A percentile compares a stretch with the other conserved stretches of the same genome.
Conservation (phyloP, 2,797 vertebrate species). For the Pogonophryne albipinna region DNA sequence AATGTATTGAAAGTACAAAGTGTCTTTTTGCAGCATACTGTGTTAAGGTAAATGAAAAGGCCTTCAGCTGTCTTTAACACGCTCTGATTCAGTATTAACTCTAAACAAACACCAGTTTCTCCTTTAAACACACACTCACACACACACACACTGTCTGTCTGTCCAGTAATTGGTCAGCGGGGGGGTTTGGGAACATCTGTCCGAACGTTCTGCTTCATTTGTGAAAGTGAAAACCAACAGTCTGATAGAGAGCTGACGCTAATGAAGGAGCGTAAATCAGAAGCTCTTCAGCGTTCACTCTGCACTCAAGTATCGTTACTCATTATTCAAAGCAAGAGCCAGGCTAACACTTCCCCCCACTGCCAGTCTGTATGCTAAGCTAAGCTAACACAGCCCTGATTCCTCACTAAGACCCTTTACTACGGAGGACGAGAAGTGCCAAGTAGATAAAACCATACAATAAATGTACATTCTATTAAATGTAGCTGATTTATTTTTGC, state of each 20-base stretch:
- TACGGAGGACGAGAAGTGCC: no score
- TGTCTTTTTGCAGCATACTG: no score
- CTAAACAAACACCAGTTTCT: slow-evolving; percentile 57
- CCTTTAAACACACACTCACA: slow-evolving; percentile 59
- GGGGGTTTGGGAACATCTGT: slow-evolving; percentile 63
- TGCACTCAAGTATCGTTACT: background rate
- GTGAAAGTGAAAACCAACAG: slow-evolving; percentile 46
- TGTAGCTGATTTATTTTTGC: no score
- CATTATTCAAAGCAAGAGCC: background rate
- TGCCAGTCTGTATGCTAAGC: background rate
- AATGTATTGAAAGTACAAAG: no score
- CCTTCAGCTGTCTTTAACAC: slow-evolving; percentile 48
- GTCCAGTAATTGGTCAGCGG: slow-evolving; percentile 26
- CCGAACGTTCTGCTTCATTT: slow-evolving; percentile 62
- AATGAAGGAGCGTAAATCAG: slow-evolving; percentile 66
- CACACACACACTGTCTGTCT: slow-evolving; percentile 28
- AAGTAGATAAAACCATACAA: no score
- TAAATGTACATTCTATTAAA: no score
- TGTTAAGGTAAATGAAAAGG: slow-evolving; percentile 41
- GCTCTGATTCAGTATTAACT: slow-evolving; percentile 70
- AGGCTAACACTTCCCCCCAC: background rate
- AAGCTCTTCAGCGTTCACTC: slow-evolving; percentile 29
- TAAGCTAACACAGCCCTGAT: background rate
- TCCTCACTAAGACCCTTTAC: no score
- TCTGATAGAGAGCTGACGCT: slow-evolving; percentile 32